Percentiles rank a stretch among this genome's conserved stretches.
Conservation (phyloP, 2,888 invertebrate species). For the Pseudoips prasinana region DNA sequence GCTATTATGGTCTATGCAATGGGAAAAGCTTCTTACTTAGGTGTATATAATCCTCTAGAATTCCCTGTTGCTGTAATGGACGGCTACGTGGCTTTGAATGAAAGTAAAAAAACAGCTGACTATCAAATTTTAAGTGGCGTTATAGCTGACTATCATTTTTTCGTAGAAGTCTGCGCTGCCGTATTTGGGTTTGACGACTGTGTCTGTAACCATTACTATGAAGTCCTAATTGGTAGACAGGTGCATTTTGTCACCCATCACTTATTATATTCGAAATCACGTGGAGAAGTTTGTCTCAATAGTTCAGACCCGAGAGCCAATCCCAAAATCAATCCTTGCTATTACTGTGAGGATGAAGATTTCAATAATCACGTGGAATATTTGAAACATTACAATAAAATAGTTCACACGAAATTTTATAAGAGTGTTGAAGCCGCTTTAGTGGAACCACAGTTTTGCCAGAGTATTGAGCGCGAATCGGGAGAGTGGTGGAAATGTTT, state of each 20-base stretch:
- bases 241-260: slow-evolving; percentile 18
- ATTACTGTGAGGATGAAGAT: slow-evolving; percentile 76
- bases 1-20: slow-evolving; percentile 37
- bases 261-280: slow-evolving; percentile 64
- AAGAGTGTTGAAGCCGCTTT: slow-evolving; percentile 44
- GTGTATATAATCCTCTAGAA: slow-evolving; percentile 36
- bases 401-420: slow-evolving; percentile 64
- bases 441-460: slow-evolving; percentile 27
- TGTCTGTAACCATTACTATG: slow-evolving; percentile 26
- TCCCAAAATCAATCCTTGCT: slow-evolving; percentile 82
- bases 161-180: slow-evolving; percentile 19
- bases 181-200: slow-evolving; percentile 26
- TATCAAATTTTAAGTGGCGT: slow-evolving; percentile 36
- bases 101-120: slow-evolving; percentile 66
- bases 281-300: slow-evolving; percentile 75
- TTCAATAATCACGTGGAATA: slow-evolving; percentile 56
- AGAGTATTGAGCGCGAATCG: slow-evolving; percentile 31
- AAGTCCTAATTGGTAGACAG: slow-evolving; percentile 16
- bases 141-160: slow-evolving; percentile 3
- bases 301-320: slow-evolving; percentile 74
- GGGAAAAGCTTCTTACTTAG: slow-evolving; percentile 43
- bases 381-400: slow-evolving; percentile 39
- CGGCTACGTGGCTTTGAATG: slow-evolving; percentile 78
- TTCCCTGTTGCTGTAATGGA: slow-evolving; percentile 29
- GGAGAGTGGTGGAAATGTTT: slow-evolving; percentile 86